These are phyloP conservation scores for Papilio demoleus DNA, from an alignment of 2,888 invertebrate genomes.

Conservation along the genomic window DNA sequence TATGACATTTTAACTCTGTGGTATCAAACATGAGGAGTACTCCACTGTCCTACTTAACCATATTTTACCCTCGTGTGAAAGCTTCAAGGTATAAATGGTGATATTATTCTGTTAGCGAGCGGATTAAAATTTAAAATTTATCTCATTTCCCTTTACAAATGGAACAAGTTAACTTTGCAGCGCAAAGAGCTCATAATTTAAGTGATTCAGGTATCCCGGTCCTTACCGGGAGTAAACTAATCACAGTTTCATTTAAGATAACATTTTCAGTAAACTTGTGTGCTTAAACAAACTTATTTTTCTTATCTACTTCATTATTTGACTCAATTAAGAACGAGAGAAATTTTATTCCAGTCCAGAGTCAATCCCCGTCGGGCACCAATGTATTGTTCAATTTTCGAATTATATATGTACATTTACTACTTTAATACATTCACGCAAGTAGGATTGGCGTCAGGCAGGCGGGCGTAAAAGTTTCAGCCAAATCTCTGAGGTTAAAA, in stretches of 20 bases:
- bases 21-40: no score
- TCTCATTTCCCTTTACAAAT: constrained; percentile 34
- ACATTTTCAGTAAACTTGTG: constrained; percentile 3
- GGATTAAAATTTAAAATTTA: constrained; percentile 34
- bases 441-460: no score
- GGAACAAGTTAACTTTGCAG: constrained; percentile 31
- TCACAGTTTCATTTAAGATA: constrained; percentile 21
- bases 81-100: neutral
- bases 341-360: no score
- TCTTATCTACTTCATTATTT: neutral
- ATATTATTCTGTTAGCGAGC: constrained; percentile 18
- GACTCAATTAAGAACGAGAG: neutral
- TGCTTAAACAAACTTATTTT: constrained; percentile 1
- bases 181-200: constrained; percentile 26
- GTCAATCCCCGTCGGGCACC: no score
- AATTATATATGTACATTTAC: no score
- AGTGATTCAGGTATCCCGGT: constrained; percentile 24
- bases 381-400: no score
- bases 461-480: no score
- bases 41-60: neutral
- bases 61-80: neutral
- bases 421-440: no score
- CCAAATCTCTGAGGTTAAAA: no score
- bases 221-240: constrained; percentile 30
- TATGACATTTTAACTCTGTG: no score